phyloP scores from a whole-genome alignment of 35 echinoderm and acorn worm genomes.

The Hemicentrotus pulcherrimus region DNA sequence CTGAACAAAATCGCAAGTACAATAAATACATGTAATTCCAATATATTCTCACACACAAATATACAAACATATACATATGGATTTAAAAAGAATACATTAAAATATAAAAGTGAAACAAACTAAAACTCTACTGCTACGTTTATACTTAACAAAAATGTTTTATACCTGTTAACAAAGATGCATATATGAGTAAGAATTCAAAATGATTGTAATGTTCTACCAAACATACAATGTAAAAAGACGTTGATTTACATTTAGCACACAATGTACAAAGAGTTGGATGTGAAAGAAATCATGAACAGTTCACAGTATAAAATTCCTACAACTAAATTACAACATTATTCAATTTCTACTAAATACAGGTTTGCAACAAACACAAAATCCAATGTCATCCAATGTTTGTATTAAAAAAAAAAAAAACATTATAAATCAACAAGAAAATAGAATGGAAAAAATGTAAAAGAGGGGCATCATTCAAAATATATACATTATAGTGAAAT shows the following conservation, averaged over 20 bases:
- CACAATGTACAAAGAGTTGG: not conserved
- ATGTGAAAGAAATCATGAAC: not conserved
- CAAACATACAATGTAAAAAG: not conserved
- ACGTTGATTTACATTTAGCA: not conserved
- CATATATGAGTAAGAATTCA: no score
- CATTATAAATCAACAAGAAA: not conserved
- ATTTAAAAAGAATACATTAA: not conserved
- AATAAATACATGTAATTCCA: not conserved
- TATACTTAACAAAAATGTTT: no score
- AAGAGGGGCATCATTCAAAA: not conserved
- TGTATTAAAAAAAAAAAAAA: not conserved
- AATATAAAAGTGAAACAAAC: not conserved
- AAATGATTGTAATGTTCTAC: not conserved
- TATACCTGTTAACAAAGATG: no score
- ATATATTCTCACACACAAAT: not conserved
- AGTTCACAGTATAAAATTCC: not conserved
- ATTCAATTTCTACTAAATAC: not conserved
- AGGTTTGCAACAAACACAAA: not conserved
- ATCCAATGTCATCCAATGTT: not conserved
- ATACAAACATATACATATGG: not conserved
- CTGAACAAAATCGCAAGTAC: not conserved
- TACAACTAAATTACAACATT: not conserved
- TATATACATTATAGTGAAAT: not conserved
- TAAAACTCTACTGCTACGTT: not conserved
- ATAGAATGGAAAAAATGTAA: not conserved